phyloP scores from a whole-genome alignment of 1,140 invertebrate genomes.

The Drosophila oshimai region DNA sequence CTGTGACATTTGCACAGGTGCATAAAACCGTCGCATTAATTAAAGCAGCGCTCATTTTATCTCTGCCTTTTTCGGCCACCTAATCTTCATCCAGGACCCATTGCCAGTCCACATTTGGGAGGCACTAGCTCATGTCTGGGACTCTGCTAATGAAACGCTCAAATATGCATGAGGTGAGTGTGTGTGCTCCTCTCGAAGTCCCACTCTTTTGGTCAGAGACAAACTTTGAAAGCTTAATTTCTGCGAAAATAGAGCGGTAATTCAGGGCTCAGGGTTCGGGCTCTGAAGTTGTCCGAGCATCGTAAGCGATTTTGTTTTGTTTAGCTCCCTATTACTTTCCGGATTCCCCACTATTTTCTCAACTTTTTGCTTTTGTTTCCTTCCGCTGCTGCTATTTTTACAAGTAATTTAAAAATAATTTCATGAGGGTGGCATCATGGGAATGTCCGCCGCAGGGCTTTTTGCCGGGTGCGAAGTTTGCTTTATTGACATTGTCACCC shows the following conservation, averaged over 20 bases:
- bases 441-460: neutral
- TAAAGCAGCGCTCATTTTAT: constrained; percentile 4
- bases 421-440: constrained; percentile 47
- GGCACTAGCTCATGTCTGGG: neutral
- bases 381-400: constrained; percentile 41
- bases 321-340: constrained; percentile 10
- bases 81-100: neutral
- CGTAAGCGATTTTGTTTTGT: constrained; percentile 24
- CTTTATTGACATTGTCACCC: constrained; percentile 77
- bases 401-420: constrained; percentile 78
- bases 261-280: too few species aligned
- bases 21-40: constrained; percentile 1
- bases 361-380: constrained; percentile 42
- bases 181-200: neutral
- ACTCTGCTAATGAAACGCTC: constrained; percentile 30
- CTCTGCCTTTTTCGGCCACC: neutral
- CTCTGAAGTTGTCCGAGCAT: too few species aligned
- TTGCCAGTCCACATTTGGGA: neutral
- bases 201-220: neutral
- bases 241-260: constrained; percentile 35
- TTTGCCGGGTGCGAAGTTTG: constrained; percentile 49
- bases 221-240: constrained; percentile 35
- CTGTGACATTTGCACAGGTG: too few species aligned
- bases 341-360: constrained; percentile 27
- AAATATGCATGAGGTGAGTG: constrained; percentile 26